Evolutionary conservation across 2,113 vertebrate species (phyloP).

Genomic region (Chaetorhynchus papuensis): DNA sequence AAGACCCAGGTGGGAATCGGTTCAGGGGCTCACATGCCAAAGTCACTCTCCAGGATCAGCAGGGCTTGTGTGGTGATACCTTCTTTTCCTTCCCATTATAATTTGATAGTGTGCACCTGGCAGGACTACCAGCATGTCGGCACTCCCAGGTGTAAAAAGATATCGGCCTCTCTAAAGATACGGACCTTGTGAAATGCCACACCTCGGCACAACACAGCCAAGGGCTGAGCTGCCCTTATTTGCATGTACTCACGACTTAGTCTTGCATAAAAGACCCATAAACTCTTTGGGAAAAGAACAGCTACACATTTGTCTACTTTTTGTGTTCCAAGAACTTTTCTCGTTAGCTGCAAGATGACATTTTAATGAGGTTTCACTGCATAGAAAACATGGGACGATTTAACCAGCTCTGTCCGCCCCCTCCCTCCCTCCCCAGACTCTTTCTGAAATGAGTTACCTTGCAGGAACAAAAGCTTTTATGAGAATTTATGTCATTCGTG

Average conservation of each 20-base stretch:
- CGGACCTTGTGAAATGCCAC: not conserved
- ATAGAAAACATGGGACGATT: conserved; percentile 5
- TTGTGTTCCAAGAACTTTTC: conserved; percentile 61
- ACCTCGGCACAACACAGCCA: not conserved
- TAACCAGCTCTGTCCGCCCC: not conserved
- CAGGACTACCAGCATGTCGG: not conserved
- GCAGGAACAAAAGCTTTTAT: not conserved
- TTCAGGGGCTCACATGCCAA: not conserved
- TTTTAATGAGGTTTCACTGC: conserved; percentile 60
- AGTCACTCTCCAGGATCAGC: not conserved
- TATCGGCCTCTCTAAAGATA: not conserved
- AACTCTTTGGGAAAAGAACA: conserved; percentile 3
- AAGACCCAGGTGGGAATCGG: not conserved
- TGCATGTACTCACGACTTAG: not conserved
- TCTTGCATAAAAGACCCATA: conserved; percentile 47
- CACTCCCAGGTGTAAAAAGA: not conserved
- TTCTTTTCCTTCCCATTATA: conserved; percentile 4
- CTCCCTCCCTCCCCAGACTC: not conserved
- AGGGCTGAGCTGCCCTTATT: conserved; percentile 31
- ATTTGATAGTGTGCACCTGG: not conserved
- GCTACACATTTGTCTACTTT: conserved; percentile 20
- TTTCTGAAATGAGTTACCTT: conserved; percentile 8
- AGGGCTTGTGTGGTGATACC: not conserved
- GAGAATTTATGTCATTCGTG: not conserved
- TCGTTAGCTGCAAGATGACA: conserved; percentile 47